Base-by-base conservation (phyloP, 2,113 vertebrate genomes). In the Rostratula benghalensis region DNA sequence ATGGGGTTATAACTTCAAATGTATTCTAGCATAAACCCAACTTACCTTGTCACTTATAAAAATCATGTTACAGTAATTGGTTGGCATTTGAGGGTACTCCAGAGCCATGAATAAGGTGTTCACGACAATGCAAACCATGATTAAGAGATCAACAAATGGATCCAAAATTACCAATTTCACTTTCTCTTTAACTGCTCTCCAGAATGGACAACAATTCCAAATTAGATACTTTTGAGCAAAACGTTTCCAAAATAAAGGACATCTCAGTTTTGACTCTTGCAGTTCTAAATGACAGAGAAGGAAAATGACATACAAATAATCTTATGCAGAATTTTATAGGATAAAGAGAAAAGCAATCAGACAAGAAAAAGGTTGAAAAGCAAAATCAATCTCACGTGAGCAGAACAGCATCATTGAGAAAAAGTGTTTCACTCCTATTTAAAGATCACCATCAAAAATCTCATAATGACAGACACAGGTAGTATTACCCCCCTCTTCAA, bases 61-160 rank as follows among this genome's bases (percentile, higher is more conserved):
- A 91, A 99, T 97, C 97, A 98, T 97, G 5, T 1, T 13, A 22
- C 96, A 97, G 87, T 98, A 98, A 41, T 87, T 7, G 0, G 9
- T 0, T 0, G 93, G 41, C 98, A 99, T 98, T 5, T 87, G 84
- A 84, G 98, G 97, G 87, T 99, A 97, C 81, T 99, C 99, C 97
- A 99, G 93, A 71, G 99, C 98, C 98, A 99, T 98, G 95, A 99
- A 98, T 50, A 99, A 56, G 2, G 99, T 99, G 91, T 99, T 99
- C 94, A 99, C 95, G 3, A 99, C 98, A 83, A 99, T 99, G 97
- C 99, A 99, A 93, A 99, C 85, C 17, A 98, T 99, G 97, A 99
- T 98, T 67, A 98, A 95, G 67, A 99, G 97, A 95, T 99, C 99
- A 76, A 98, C 98, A 87, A 99, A 99, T 6, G 99, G 99, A 94